Evolutionary conservation across 1,140 invertebrate genomes (phyloP).

Genomic region (Harpegnathos saltator): DNA sequence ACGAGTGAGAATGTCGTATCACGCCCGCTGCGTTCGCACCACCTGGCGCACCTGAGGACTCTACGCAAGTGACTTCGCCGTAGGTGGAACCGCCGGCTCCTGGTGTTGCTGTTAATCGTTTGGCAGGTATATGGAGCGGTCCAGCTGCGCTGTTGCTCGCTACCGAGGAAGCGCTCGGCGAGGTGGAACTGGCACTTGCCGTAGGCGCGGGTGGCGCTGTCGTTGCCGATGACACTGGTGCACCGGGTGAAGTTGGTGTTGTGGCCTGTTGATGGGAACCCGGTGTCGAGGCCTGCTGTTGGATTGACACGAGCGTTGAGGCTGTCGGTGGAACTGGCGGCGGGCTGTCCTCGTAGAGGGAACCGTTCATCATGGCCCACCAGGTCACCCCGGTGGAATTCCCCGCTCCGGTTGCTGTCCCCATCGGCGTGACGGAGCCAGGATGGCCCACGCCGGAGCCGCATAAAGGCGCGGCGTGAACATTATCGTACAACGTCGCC

Average conservation of each 20-base stretch:
- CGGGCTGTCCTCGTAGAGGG: conserved; percentile 91
- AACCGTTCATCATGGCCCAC: conserved; percentile 94
- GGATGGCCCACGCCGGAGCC: conserved; percentile 90
- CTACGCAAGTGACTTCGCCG: conserved; percentile 88
- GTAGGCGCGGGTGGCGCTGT: conserved; percentile 86
- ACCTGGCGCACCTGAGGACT: conserved; percentile 81
- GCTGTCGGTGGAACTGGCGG: conserved; percentile 87
- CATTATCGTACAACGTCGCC: conserved; percentile 93
- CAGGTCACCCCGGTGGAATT: conserved; percentile 92
- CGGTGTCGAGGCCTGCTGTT: conserved; percentile 83
- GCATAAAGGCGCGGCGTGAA: conserved; percentile 88
- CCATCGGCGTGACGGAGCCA: conserved; percentile 88
- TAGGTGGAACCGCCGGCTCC: conserved; percentile 83
- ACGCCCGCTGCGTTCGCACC: conserved; percentile 86
- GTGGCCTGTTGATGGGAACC: conserved; percentile 85
- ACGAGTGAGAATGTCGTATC: conserved; percentile 91
- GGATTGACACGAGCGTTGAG: conserved; percentile 84
- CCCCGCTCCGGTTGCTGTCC: conserved; percentile 92
- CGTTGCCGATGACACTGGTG: conserved; percentile 84
- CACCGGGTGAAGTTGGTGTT: conserved; percentile 86
- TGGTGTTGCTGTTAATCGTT: conserved; percentile 88
- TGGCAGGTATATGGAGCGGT: conserved; percentile 94
- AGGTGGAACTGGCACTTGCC: conserved; percentile 89
- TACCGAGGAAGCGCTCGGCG: conserved; percentile 89
- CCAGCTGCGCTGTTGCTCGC: conserved; percentile 88